Evolutionary conservation across 2,797 vertebrate genomes (phyloP).

Genomic region (Oreortyx pictus): DNA sequence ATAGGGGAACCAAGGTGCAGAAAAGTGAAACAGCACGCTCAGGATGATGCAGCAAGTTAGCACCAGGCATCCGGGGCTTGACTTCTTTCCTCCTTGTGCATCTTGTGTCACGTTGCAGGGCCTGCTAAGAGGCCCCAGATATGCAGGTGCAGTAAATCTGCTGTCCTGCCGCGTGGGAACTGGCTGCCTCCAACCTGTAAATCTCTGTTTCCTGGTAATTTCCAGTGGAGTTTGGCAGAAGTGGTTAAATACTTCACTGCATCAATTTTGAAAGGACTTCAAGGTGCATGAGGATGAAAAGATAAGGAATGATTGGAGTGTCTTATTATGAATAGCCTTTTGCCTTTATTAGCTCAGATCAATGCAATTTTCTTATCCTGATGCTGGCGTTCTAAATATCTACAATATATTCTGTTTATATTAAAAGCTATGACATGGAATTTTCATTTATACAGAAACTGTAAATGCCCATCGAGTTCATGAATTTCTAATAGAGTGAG

Average conservation of each 20-base stretch:
- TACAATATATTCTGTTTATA: conserved; percentile 68
- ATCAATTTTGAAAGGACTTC: conserved; percentile 50
- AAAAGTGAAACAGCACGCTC: neutral
- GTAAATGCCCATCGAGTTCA: conserved; percentile 77
- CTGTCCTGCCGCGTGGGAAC: neutral
- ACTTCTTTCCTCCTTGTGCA: neutral
- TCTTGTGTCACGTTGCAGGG: neutral
- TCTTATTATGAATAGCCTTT: conserved; percentile 45
- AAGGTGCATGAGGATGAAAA: conserved; percentile 21
- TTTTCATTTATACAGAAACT: conserved; percentile 80
- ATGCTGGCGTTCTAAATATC: conserved; percentile 16
- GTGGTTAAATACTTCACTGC: conserved; percentile 59
- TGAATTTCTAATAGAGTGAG: conserved; percentile 77
- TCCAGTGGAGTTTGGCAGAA: conserved; percentile 44
- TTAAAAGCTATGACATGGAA: conserved; percentile 77
- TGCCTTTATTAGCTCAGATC: conserved; percentile 36
- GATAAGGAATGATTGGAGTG: neutral
- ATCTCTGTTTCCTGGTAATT: conserved; percentile 40
- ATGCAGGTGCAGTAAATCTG: conserved; percentile 32
- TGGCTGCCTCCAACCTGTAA: conserved; percentile 48
- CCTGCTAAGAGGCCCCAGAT: conserved; percentile 2
- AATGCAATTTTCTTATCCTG: neutral
- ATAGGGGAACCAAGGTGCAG: neutral
- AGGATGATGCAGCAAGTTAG: conserved; percentile 16
- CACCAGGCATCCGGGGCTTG: conserved; percentile 47